These are phyloP conservation scores for Lamprotornis superbus DNA, from an alignment of 2,113 vertebrate genomes.

Conservation along the genomic window DNA sequence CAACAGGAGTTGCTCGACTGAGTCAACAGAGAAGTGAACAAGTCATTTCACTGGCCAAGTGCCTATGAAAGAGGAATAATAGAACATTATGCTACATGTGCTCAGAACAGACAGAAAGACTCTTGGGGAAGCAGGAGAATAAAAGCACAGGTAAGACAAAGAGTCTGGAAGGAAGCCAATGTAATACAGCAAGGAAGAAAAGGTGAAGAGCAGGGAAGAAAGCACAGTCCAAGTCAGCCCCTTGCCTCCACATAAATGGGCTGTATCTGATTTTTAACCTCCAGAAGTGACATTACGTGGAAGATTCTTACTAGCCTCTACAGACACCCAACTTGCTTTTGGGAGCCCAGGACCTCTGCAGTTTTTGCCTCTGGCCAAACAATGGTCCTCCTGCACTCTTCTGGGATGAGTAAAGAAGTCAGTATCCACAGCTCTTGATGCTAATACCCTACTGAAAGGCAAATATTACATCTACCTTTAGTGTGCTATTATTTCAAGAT, in stretches of 20 bases:
- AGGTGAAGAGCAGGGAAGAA: background rate
- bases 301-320: background rate
- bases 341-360: background rate
- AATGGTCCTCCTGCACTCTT: background rate
- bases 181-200: background rate
- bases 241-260: background rate
- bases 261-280: background rate
- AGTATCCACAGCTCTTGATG: background rate
- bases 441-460: background rate
- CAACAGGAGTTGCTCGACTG: background rate
- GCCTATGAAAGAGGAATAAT: background rate
- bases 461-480: background rate
- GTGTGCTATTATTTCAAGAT: background rate
- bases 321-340: background rate
- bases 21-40: background rate
- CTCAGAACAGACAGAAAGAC: background rate
- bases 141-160: conserved; percentile 22
- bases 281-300: background rate
- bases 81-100: background rate
- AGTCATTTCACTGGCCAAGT: background rate
- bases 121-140: background rate
- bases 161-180: background rate
- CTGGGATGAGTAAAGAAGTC: background rate
- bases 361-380: background rate
- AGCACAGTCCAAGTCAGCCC: background rate